phyloP scores from a whole-genome alignment of 2,888 invertebrate species.

The Dolomedes plantarius region DNA sequence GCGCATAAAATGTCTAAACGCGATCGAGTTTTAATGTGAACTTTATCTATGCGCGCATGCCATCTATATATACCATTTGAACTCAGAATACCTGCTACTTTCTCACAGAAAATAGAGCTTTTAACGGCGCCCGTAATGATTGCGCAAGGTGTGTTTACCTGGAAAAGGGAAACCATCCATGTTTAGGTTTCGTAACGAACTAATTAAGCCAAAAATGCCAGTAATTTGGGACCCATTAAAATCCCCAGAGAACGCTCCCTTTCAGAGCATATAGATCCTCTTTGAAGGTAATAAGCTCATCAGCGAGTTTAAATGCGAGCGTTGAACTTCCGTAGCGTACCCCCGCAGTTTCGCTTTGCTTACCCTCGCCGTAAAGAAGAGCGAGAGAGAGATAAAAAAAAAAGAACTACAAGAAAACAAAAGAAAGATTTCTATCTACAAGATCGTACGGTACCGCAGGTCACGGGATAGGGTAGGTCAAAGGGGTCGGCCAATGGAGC shows the following conservation, averaged over 20 bases:
- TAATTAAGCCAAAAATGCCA: neutral
- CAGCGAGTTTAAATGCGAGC: slow-evolving; percentile 47
- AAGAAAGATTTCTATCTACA: slow-evolving; percentile 34
- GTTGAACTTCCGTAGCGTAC: slow-evolving; percentile 35
- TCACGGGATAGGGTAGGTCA: slow-evolving; percentile 50
- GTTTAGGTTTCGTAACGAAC: too few relatives aligned
- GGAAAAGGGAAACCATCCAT: too few relatives aligned
- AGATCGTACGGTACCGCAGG: slow-evolving; percentile 37
- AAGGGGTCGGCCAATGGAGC: slow-evolving; percentile 32
- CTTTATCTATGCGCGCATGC: too few relatives aligned
- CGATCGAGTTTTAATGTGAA: too few relatives aligned
- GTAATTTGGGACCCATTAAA: slow-evolving; percentile 4
- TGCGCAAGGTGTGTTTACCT: too few relatives aligned
- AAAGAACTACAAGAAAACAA: slow-evolving; percentile 32
- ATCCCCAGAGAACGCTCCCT: too few relatives aligned
- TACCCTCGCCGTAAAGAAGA: neutral
- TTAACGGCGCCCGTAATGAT: too few relatives aligned
- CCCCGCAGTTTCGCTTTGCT: slow-evolving; percentile 39
- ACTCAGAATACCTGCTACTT: too few relatives aligned
- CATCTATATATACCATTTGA: too few relatives aligned
- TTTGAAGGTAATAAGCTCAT: neutral
- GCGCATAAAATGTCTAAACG: too few relatives aligned
- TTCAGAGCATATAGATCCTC: neutral
- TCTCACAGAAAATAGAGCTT: too few relatives aligned
- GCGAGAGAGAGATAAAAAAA: neutral